These are phyloP conservation scores for Choloepus didactylus DNA, from an alignment of 2,797 vertebrate genomes.

Conservation along the genomic window DNA sequence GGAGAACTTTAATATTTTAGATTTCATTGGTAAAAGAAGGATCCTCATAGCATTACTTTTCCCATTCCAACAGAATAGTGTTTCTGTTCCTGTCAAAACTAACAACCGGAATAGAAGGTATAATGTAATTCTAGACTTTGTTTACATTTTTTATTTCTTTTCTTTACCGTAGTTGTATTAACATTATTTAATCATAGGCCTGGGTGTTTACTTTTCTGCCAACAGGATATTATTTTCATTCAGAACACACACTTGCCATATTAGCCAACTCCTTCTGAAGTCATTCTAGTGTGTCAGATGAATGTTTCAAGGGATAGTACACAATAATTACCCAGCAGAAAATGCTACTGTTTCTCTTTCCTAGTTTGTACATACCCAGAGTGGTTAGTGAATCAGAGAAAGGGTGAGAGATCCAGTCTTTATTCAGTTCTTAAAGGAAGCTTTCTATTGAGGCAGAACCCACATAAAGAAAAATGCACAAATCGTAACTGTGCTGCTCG, in stretches of 20 bases:
- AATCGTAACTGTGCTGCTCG: background rate
- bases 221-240: constrained; percentile 73
- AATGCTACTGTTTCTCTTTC: constrained; percentile 64
- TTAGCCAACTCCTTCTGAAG: constrained; percentile 79
- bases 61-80: background rate
- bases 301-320: constrained; percentile 80
- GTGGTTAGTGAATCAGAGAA: constrained; percentile 50
- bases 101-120: background rate
- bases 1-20: background rate
- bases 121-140: constrained; percentile 62
- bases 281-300: constrained; percentile 77
- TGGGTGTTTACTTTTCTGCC: constrained; percentile 75
- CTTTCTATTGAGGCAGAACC: background rate
- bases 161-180: constrained; percentile 69
- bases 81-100: constrained; percentile 36
- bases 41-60: background rate
- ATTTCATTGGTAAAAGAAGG: background rate
- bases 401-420: background rate
- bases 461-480: background rate
- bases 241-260: constrained; percentile 73
- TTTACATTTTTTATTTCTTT: constrained; percentile 73
- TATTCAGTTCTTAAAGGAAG: background rate
- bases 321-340: constrained; percentile 79
- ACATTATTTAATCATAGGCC: constrained; percentile 78
- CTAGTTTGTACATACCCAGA: constrained; percentile 63